Conservation (phyloP, 2,888 invertebrate genomes). For the Thecocarcelia acutangulata region DNA sequence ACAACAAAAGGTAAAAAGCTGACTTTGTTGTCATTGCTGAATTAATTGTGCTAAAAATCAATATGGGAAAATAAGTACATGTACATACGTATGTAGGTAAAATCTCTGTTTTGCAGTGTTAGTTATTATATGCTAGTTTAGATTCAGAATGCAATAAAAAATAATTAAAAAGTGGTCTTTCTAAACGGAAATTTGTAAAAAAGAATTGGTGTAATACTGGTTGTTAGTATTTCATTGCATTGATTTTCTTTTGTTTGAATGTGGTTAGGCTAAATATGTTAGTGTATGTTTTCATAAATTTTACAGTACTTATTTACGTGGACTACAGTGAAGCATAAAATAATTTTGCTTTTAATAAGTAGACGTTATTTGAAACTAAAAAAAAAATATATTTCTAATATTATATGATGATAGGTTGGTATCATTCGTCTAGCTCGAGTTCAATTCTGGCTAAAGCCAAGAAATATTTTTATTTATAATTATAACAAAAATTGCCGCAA, state of each 20-base stretch:
- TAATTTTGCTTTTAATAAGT: no score
- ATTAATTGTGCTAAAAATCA: conserved; percentile 61
- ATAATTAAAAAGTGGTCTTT: conserved; percentile 13
- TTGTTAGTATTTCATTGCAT: conserved; percentile 60
- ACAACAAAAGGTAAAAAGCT: conserved; percentile 62
- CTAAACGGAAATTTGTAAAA: conserved; percentile 28
- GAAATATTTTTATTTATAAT: no score
- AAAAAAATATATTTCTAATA: no score
- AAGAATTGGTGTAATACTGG: conserved; percentile 50
- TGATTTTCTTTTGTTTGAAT: conserved; percentile 50
- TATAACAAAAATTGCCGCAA: no score
- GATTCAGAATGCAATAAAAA: conserved; percentile 12
- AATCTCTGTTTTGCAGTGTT: conserved; percentile 6
- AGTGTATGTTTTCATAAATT: conserved; percentile 17
- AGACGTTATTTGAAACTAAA: no score
- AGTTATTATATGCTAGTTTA: not conserved
- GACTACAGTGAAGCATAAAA: conserved; percentile 47
- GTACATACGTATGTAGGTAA: not conserved
- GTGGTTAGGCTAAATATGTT: conserved; percentile 10
- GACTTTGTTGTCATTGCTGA: conserved; percentile 62
- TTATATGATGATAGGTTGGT: no score
- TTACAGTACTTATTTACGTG: conserved; percentile 52
- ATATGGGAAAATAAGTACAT: conserved; percentile 28
- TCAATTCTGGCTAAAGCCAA: no score
- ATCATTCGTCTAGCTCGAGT: no score